Percentiles rank a stretch among this genome's conserved stretches.
Conservation (phyloP, 2,113 vertebrate genomes). For the Gymnobelideus leadbeateri region DNA sequence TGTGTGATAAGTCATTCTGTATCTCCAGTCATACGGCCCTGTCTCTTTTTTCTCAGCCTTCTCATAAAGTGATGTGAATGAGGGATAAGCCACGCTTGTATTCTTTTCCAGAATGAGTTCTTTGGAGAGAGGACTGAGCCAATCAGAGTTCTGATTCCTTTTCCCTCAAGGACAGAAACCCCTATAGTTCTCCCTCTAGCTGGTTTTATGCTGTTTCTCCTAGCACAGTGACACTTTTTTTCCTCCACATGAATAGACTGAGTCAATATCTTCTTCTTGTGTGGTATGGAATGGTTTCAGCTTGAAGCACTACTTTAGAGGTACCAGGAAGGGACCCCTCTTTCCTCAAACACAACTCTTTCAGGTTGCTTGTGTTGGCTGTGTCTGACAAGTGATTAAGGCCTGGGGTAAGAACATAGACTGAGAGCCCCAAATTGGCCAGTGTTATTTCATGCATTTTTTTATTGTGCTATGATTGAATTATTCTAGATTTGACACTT, state of each 20-base stretch:
- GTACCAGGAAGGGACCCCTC: background rate
- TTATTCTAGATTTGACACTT: background rate
- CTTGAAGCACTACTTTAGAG: background rate
- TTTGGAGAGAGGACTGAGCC: background rate
- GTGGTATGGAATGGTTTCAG: background rate
- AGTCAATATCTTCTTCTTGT: background rate
- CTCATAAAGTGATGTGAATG: background rate
- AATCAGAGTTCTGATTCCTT: background rate
- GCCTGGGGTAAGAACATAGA: background rate
- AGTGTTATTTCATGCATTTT: background rate
- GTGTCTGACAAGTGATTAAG: background rate
- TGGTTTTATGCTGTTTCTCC: no score
- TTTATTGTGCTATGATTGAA: background rate
- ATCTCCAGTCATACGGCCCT: background rate
- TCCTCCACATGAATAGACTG: background rate
- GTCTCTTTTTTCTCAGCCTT: background rate
- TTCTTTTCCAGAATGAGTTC: background rate
- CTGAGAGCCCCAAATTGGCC: background rate
- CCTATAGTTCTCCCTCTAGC: background rate
- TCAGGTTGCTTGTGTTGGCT: background rate
- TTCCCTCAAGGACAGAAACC: background rate
- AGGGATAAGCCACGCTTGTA: background rate
- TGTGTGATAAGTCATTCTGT: background rate
- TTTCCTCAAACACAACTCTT: background rate
- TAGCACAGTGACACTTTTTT: background rate